Conservation (phyloP, 2,113 vertebrate species). For the Cynopterus brachyotis region DNA sequence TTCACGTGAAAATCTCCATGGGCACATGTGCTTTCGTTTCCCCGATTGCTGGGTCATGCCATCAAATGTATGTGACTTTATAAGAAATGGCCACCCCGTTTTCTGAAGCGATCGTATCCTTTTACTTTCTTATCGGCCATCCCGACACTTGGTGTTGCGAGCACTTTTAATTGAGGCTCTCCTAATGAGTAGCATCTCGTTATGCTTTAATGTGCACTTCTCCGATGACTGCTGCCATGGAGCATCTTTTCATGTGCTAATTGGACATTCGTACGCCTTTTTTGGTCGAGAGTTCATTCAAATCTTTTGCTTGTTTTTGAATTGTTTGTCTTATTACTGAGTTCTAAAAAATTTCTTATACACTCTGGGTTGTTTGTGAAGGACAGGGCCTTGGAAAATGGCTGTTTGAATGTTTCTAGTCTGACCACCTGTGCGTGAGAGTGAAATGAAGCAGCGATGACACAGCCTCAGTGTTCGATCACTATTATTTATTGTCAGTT, state of each 20-base stretch:
- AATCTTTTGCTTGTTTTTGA: not conserved
- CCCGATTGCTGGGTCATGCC: not conserved
- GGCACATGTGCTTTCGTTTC: not conserved
- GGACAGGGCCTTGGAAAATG: not conserved
- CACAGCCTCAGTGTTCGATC: not conserved
- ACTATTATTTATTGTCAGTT: constrained; percentile 47
- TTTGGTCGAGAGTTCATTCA: not conserved
- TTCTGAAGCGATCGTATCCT: not conserved
- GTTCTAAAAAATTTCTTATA: not conserved
- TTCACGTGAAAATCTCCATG: not conserved
- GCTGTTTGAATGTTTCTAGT: constrained; percentile 7
- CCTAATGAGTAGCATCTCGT: not conserved
- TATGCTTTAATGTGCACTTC: constrained; percentile 17
- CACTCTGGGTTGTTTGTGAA: constrained; percentile 10
- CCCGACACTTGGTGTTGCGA: not conserved
- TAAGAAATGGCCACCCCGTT: not conserved
- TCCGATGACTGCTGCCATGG: not conserved
- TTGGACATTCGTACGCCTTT: not conserved
- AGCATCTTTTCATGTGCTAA: not conserved
- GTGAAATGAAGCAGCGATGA: constrained; percentile 34
- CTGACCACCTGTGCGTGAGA: not conserved
- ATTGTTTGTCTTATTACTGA: not conserved
- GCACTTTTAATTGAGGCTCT: not conserved
- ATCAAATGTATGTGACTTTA: not conserved
- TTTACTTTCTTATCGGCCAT: not conserved